Percentiles rank a stretch among this genome's conserved stretches.
Evolutionary conservation across 2,888 invertebrate genomes (phyloP).

Genomic region (Andrena fulva): DNA sequence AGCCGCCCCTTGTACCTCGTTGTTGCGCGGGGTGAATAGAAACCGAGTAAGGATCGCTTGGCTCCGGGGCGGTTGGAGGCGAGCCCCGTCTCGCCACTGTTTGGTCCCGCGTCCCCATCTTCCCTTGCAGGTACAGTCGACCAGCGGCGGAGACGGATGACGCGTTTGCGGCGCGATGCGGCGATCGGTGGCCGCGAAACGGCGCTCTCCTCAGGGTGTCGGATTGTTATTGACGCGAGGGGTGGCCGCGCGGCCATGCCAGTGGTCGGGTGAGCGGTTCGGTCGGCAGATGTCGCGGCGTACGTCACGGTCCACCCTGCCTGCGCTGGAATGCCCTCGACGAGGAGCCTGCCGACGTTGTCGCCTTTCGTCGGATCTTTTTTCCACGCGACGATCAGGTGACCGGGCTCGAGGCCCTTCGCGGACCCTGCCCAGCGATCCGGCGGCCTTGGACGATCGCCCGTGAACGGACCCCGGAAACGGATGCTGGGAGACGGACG

Average conservation of each 20-base stretch:
- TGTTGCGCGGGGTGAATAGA: slow-evolving; percentile 53
- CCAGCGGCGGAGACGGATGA: slow-evolving; percentile 21
- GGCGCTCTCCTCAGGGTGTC: slow-evolving; percentile 22
- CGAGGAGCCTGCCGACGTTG: slow-evolving; percentile 69
- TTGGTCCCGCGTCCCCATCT: neutral
- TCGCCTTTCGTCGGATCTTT: slow-evolving; percentile 60
- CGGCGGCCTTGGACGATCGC: slow-evolving; percentile 16
- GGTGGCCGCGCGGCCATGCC: slow-evolving; percentile 75
- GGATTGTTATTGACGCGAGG: slow-evolving; percentile 74
- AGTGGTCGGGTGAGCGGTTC: slow-evolving; percentile 62
- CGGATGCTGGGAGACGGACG: slow-evolving; percentile 20
- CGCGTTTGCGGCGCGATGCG: neutral
- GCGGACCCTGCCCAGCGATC: slow-evolving; percentile 1
- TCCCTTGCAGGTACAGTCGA: slow-evolving; percentile 8
- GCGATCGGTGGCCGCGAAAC: neutral
- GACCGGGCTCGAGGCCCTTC: slow-evolving; percentile 35
- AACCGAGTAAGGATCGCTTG: slow-evolving; percentile 16
- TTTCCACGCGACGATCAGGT: slow-evolving; percentile 62
- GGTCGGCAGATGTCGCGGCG: slow-evolving; percentile 77
- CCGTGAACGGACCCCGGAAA: slow-evolving; percentile 28
- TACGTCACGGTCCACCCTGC: slow-evolving; percentile 78
- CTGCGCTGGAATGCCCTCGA: slow-evolving; percentile 72
- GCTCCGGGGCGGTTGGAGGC: too few species aligned
- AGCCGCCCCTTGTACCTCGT: slow-evolving; percentile 71
- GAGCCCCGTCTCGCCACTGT: too few species aligned